A percentile compares a stretch with the other conserved stretches of the same genome.
Evolutionary conservation across 2,113 vertebrate species (phyloP).

Genomic region (Carassius auratus): DNA sequence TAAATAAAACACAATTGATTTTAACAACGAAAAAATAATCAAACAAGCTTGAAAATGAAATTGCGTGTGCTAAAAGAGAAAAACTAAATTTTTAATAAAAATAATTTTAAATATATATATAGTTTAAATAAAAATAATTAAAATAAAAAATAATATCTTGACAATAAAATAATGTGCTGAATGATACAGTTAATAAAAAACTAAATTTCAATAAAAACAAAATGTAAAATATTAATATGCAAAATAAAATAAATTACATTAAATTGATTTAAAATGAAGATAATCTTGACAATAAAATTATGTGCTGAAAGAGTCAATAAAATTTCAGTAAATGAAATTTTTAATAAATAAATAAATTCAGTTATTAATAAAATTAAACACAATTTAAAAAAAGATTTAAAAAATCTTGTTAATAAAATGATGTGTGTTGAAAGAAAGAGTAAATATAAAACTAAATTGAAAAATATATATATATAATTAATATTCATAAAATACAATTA

Average conservation of each 20-base stretch:
- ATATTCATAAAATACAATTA: background rate
- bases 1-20: background rate
- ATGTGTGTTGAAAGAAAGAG: background rate
- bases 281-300: background rate
- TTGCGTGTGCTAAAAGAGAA: no score
- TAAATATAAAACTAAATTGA: background rate
- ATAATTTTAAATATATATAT: no score
- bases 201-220: no score
- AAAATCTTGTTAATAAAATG: background rate
- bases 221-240: no score
- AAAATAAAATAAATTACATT: no score
- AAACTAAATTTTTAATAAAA: no score
- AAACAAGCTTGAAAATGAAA: background rate
- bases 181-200: no score
- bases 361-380: background rate
- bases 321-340: background rate
- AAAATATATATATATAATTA: background rate
- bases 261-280: background rate
- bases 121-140: no score
- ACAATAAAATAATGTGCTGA: no score
- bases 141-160: no score
- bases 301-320: background rate
- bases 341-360: background rate
- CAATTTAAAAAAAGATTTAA: background rate
- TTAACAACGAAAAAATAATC: background rate